Percentiles rank a stretch among this genome's conserved stretches.
phyloP scores from a whole-genome alignment of 2,888 invertebrate genomes.

The Sminthurides aquaticus region DNA sequence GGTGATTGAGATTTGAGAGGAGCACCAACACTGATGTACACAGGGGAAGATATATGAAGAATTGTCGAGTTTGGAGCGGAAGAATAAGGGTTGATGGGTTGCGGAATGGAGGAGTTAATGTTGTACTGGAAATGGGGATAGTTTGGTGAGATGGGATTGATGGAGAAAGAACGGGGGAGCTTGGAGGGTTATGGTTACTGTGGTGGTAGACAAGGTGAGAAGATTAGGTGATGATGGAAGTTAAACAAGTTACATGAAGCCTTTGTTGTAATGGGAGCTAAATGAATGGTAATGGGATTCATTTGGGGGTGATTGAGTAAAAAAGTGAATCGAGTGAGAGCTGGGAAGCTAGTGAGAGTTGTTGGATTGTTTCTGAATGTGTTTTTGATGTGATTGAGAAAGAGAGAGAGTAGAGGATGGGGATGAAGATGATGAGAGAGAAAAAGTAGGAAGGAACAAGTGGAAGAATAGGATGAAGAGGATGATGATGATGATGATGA shows the following conservation, averaged over 20 bases:
- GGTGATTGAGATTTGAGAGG: no score
- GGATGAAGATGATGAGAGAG: background rate
- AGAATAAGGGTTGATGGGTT: no score
- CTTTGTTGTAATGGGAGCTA: background rate
- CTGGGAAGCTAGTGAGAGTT: background rate
- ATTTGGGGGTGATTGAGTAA: background rate
- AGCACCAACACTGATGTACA: no score
- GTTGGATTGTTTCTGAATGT: background rate
- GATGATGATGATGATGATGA: conserved; percentile 1
- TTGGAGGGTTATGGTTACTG: no score
- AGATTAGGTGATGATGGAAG: background rate
- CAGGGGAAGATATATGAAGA: no score
- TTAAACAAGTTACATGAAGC: background rate
- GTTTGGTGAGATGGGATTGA: no score
- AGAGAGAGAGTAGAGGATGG: background rate
- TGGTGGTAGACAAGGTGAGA: background rate
- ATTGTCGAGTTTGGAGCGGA: no score
- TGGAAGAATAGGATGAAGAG: background rate
- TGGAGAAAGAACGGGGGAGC: no score
- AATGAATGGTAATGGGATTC: conserved; percentile 7
- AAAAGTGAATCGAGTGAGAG: background rate
- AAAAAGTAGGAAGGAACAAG: no score
- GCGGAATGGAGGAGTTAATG: no score
- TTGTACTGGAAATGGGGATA: no score
- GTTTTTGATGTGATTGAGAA: conserved; percentile 1